Conservation (phyloP, 2,888 invertebrate genomes). For the Eledone cirrhosa region DNA sequence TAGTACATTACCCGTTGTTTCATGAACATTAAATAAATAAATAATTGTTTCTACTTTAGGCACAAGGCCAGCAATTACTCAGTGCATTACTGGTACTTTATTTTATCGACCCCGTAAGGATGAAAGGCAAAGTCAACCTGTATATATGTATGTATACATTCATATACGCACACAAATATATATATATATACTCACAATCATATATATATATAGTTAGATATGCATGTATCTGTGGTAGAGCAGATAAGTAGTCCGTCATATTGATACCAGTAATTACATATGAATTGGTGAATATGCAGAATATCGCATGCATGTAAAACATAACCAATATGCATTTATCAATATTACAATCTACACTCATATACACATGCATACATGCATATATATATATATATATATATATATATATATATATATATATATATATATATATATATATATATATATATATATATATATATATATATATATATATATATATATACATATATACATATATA, state of each 20-base stretch:
- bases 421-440: neutral
- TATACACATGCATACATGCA: neutral
- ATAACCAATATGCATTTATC: neutral
- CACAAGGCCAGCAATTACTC: too few species aligned
- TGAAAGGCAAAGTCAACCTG: neutral
- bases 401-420: neutral
- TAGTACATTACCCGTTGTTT: neutral
- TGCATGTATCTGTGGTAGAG: neutral
- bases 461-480: neutral
- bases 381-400: neutral
- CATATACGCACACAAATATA: slow-evolving; percentile 1
- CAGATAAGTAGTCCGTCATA: neutral
- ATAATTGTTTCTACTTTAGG: too few species aligned
- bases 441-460: neutral
- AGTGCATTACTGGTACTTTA: too few species aligned
- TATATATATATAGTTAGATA: neutral
- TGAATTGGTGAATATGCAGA: neutral
- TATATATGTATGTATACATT: neutral
- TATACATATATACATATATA: neutral
- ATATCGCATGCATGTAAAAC: neutral
- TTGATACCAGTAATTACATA: neutral
- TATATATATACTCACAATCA: neutral
- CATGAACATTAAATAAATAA: too few species aligned
- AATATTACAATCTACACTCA: neutral
- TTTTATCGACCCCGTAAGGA: too few species aligned